phyloP scores from a whole-genome alignment of 2,113 vertebrate species.

The Malurus cyaneus region DNA sequence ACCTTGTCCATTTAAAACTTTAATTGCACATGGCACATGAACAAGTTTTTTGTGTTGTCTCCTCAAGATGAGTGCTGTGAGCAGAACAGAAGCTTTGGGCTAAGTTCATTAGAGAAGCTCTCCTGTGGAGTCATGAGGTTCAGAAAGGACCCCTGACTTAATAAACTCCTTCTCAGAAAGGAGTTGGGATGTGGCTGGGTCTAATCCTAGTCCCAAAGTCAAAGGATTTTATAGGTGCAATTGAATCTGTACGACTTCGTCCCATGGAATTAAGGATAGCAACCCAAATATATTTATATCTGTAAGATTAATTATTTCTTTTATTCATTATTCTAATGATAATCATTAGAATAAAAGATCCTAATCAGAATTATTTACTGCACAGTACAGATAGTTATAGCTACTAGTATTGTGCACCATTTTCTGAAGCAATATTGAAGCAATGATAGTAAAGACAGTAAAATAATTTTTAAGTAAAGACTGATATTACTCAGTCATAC shows the following conservation, averaged over 20 bases:
- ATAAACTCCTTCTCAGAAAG: not conserved
- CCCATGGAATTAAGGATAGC: not conserved
- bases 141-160: not conserved
- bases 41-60: not conserved
- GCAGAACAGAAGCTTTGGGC: not conserved
- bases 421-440: not conserved
- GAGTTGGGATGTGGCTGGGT: not conserved
- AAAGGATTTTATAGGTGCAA: not conserved
- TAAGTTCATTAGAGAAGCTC: not conserved
- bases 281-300: not conserved
- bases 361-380: not conserved
- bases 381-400: not conserved
- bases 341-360: not conserved
- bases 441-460: not conserved
- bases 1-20: not conserved
- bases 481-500: not conserved
- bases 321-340: not conserved
- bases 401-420: not conserved
- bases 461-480: not conserved
- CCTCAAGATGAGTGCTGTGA: not conserved
- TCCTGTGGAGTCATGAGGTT: not conserved
- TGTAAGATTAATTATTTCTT: not conserved
- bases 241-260: accelerated
- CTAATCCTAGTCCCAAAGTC: not conserved
- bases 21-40: not conserved